Evolutionary conservation across 1,140 invertebrate species (phyloP), one percentile per base, ranked within the genome.

Genomic region (Asobara japonica): DNA sequence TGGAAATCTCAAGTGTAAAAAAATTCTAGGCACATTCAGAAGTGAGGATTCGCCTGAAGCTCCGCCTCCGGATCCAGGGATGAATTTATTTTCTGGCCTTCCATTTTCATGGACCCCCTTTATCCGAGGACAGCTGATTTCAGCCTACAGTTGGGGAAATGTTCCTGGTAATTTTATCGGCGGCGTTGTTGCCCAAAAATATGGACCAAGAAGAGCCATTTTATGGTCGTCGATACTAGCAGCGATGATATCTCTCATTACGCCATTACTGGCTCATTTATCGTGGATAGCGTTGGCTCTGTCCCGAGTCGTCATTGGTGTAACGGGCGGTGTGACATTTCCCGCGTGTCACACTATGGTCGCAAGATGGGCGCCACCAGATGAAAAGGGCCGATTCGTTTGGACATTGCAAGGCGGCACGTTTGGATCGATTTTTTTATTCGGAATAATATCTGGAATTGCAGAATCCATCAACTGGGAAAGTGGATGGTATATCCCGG

Each of bases 361-460:
- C 4, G 91, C 92, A 0, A 88, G 89, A 73, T 93, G 93, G 93
- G 89, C 91, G 0, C 92, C 92, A 0, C 92, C 92, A 2, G 86
- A 89, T 7, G 92, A 94, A 78, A 92, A 91, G 82, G 90, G 92
- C 7, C 91, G 92, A 81, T 93, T 94, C 77, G 86, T 92, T 3
- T 91, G 91, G 76, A 90, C 92, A 3, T 81, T 93, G 38, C 88
- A 92, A 87, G 93, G 93, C 0, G 92, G 92, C 0, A 91, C 92
- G 0, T 90, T 95, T 13, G 94, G 94, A 1, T 94, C 93, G 0
- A 91, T 94, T 0, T 86, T 94, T 18, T 91, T 93, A 0, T 93
- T 92, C 89, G 91, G 92, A 0, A 83, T 94, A 4, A 89, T 91
- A 60, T 92, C 91, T 10, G 82, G 88, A 0, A 88, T 93, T 2